Base-by-base conservation (phyloP, 2,797 vertebrate genomes). In the Discoglossus pictus region DNA sequence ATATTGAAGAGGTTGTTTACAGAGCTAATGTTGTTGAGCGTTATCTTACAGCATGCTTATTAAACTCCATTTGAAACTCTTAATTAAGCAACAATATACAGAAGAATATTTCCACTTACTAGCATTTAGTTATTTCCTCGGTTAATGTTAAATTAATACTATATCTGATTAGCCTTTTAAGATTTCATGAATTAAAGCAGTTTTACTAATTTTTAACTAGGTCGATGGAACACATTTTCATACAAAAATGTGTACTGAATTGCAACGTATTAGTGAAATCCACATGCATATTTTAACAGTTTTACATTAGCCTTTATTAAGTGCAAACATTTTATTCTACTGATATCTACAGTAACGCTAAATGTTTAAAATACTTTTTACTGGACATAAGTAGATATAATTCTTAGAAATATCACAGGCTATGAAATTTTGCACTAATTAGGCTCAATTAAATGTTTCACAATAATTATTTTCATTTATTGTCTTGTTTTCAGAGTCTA, bases 401-500 rank as follows among this genome's bases (percentile, higher is more conserved):
- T 58, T 56, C 53, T 65, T 59, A 43, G 20, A 65, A 58, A 71
- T 59, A 64, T 58, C 51, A 43, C 44, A 68, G 44, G 18, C 44
- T 51, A 71, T 51, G 52, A 64, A 35, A 63, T 21, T 51, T 52
- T 64, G 38, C 24, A n/a, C 68, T 65, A 71, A 71, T 71, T 71
- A 51, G 53, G 61, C 38, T 58, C 61, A 64, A 51, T 71, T 71
- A 71, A 59, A 56, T 71, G 52, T 52, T 34, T 47, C 43, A 18
- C 60, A 53, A 60, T 68, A 47, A 64, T 59, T 71, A 65, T 71
- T 71, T 71, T 65, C 61, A 64, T 71, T 71, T 71, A 71, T 71
- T 64, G 53, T 59, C 53, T 27, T 65, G 61, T 71, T 71, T 71
- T 65, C 27, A 43, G 43, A 24, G 38, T 59, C 43, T 44, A 18